These are phyloP conservation scores for Spondyliosoma cantharus DNA, from an alignment of 2,797 vertebrate genomes.

Conservation along the genomic window DNA sequence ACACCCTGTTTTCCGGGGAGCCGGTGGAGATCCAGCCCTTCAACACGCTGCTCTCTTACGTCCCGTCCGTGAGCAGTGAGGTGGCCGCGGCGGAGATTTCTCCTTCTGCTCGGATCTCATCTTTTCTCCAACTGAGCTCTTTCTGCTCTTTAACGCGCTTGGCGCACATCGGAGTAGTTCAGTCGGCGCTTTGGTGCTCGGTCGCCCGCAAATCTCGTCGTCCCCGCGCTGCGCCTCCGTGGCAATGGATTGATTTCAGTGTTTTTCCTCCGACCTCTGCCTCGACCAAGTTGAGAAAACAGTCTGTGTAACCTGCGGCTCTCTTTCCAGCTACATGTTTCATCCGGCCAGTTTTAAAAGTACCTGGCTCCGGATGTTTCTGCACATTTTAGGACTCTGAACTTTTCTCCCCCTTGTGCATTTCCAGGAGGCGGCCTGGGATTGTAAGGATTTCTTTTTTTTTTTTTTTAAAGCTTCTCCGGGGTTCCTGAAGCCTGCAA, in stretches of 20 bases:
- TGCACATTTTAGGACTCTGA: slow-evolving; percentile 77
- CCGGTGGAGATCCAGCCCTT: slow-evolving; percentile 81
- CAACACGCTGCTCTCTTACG: slow-evolving; percentile 79
- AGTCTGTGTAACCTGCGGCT: slow-evolving; percentile 75
- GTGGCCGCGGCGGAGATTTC: slow-evolving; percentile 76
- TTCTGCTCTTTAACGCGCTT: slow-evolving; percentile 33
- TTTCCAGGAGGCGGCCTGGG: slow-evolving; percentile 66
- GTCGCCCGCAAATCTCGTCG: slow-evolving; percentile 31
- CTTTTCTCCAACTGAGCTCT: slow-evolving; percentile 49
- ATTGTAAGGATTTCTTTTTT: slow-evolving; percentile 72
- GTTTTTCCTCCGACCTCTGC: slow-evolving; percentile 69
- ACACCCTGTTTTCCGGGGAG: slow-evolving; percentile 83
- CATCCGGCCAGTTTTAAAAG: slow-evolving; percentile 75
- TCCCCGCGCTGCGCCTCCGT: slow-evolving; percentile 64
- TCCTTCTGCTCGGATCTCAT: slow-evolving; percentile 70
- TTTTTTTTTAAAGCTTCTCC: slow-evolving; percentile 45
- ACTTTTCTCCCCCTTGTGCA: slow-evolving; percentile 63
- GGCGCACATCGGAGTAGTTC: slow-evolving; percentile 31
- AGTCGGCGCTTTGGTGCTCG: slow-evolving; percentile 42
- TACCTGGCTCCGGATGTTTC: slow-evolving; percentile 80
- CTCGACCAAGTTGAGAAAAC: slow-evolving; percentile 84
- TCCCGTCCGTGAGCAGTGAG: slow-evolving; percentile 77
- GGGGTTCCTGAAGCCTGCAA: slow-evolving; percentile 80
- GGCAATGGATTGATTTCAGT: slow-evolving; percentile 85
- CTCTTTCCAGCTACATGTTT: slow-evolving; percentile 80